phyloP scores from a whole-genome alignment of 2,797 vertebrate genomes.

The Artibeus lituratus region DNA sequence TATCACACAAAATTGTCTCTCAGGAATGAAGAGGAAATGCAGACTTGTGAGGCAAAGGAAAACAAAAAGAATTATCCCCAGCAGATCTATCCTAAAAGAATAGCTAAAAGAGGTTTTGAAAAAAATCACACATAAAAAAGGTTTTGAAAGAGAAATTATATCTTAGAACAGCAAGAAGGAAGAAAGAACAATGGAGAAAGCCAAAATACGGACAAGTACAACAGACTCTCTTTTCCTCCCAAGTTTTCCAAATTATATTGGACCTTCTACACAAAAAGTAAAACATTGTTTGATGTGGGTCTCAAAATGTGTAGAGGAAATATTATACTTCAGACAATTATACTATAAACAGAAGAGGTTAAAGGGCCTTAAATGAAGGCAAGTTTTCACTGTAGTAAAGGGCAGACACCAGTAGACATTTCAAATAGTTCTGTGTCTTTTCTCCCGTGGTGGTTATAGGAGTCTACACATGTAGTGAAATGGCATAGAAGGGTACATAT shows the following conservation, averaged over 20 bases:
- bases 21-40: background rate
- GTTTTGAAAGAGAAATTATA: background rate
- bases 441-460: background rate
- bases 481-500: background rate
- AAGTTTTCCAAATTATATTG: background rate
- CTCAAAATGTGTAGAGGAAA: background rate
- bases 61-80: background rate
- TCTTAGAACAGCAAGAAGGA: background rate
- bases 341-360: background rate
- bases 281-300: background rate
- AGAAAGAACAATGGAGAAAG: background rate
- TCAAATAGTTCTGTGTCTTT: background rate
- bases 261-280: background rate
- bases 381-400: background rate
- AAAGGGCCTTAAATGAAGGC: background rate
- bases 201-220: background rate
- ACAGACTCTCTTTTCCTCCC: background rate
- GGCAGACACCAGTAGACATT: background rate
- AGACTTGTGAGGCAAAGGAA: background rate
- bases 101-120: background rate
- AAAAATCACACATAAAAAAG: background rate
- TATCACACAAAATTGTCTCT: background rate
- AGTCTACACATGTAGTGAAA: background rate
- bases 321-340: background rate
- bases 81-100: background rate